Percentiles rank a stretch among this genome's conserved stretches.
phyloP scores from a whole-genome alignment of 2,797 vertebrate genomes.

The Acanthornis magna region DNA sequence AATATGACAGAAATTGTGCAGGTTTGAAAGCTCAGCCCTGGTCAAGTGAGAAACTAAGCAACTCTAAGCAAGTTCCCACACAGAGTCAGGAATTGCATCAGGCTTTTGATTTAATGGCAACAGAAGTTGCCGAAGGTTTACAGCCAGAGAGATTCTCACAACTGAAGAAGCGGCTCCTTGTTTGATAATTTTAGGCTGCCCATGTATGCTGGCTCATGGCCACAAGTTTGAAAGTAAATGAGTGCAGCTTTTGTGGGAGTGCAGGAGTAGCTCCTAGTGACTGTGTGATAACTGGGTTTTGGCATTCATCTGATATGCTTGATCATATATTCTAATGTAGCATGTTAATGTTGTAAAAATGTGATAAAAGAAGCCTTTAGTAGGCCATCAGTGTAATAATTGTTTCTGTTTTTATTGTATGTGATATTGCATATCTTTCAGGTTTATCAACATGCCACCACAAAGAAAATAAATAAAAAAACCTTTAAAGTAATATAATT shows the following conservation, averaged over 20 bases:
- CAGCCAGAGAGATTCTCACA: background rate
- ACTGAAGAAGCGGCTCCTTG: slow-evolving; percentile 17
- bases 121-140: background rate
- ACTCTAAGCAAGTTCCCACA: background rate
- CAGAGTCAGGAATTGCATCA: background rate
- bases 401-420: background rate
- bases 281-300: background rate
- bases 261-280: background rate
- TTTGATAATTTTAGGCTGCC: slow-evolving; percentile 21
- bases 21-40: background rate
- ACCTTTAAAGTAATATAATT: background rate
- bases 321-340: background rate
- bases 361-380: background rate
- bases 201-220: background rate
- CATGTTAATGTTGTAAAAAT: background rate
- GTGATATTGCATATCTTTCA: background rate
- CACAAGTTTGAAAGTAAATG: background rate
- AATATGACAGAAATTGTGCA: background rate
- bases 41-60: background rate
- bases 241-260: background rate
- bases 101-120: background rate
- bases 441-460: background rate
- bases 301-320: background rate
- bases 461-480: background rate
- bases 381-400: background rate